These are phyloP conservation scores for Epinotia nisella DNA, from an alignment of 2,888 invertebrate species.

Conservation along the genomic window DNA sequence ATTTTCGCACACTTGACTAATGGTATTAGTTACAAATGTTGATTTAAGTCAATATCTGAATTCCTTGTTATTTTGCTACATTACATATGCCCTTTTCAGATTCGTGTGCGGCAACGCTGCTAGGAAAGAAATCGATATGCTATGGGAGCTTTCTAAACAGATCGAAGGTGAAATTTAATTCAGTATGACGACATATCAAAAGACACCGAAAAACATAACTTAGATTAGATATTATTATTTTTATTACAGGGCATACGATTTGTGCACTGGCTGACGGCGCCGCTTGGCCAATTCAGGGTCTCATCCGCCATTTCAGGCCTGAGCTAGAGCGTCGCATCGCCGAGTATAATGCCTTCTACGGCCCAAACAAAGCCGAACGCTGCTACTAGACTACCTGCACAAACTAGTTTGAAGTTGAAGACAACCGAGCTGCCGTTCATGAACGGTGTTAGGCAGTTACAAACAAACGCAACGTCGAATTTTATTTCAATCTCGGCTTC, in stretches of 20 bases:
- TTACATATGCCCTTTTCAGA: constrained; percentile 60
- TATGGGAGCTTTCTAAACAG: constrained; percentile 99
- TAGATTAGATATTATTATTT: constrained; percentile 1
- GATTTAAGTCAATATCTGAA: too few species aligned
- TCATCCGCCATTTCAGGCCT: constrained; percentile 98
- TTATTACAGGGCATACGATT: constrained; percentile 94
- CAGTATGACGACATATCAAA: constrained; percentile 1
- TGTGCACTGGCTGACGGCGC: constrained; percentile 99
- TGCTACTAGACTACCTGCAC: constrained; percentile 63
- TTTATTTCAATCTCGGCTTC: background rate
- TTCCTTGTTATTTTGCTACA: too few species aligned
- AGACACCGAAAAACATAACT: background rate
- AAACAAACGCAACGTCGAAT: background rate
- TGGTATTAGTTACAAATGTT: too few species aligned
- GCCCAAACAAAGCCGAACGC: constrained; percentile 74
- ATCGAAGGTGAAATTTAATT: constrained; percentile 89
- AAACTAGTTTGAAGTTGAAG: too few species aligned
- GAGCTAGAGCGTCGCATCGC: constrained; percentile 94
- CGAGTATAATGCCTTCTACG: constrained; percentile 78
- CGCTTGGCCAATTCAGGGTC: constrained; percentile 99
- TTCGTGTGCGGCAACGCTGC: constrained; percentile 96
- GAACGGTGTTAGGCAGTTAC: background rate
- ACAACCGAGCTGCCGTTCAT: background rate
- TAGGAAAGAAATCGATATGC: constrained; percentile 98
- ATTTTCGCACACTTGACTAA: too few species aligned